Conservation (phyloP, 1,140 invertebrate genomes). For the Bombus picipes region DNA sequence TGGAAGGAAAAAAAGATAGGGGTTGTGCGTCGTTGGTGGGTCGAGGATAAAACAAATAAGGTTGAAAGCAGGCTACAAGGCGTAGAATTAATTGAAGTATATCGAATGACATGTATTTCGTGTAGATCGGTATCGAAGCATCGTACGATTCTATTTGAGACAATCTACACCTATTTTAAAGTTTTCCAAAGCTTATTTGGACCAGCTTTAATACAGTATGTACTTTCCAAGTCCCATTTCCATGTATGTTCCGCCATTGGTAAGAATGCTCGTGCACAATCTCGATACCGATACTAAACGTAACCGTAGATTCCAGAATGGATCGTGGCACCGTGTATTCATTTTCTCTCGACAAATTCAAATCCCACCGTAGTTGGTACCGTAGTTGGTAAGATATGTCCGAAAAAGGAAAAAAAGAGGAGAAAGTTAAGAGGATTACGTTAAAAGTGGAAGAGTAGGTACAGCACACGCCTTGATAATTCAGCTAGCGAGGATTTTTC, state of each 20-base stretch:
- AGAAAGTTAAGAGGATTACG: not conserved
- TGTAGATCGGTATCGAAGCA: not conserved
- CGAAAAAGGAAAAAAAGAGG: not conserved
- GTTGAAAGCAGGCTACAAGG: not conserved
- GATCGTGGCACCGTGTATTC: constrained; percentile 16
- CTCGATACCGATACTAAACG: constrained; percentile 40
- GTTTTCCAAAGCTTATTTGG: constrained; percentile 39
- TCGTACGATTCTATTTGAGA: not conserved
- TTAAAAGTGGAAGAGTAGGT: constrained; percentile 1
- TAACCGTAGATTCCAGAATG: constrained; percentile 42
- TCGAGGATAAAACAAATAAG: not conserved
- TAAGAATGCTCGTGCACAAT: constrained; percentile 29
- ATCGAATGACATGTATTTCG: not conserved
- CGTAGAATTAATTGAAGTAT: not conserved
- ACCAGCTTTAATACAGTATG: not conserved
- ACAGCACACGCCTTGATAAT: constrained; percentile 23
- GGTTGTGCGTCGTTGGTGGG: not conserved
- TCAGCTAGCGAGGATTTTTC: constrained; percentile 40
- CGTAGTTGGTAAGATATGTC: not conserved
- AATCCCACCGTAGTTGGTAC: constrained; percentile 37
- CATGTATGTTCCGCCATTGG: constrained; percentile 17
- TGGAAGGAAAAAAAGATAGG: not conserved
- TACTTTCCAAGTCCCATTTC: constrained; percentile 39
- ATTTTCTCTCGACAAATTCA: constrained; percentile 61
- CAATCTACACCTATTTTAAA: constrained; percentile 6